Evolutionary conservation across 1,140 invertebrate genomes (phyloP).

Genomic region (Hyles euphorbiae): DNA sequence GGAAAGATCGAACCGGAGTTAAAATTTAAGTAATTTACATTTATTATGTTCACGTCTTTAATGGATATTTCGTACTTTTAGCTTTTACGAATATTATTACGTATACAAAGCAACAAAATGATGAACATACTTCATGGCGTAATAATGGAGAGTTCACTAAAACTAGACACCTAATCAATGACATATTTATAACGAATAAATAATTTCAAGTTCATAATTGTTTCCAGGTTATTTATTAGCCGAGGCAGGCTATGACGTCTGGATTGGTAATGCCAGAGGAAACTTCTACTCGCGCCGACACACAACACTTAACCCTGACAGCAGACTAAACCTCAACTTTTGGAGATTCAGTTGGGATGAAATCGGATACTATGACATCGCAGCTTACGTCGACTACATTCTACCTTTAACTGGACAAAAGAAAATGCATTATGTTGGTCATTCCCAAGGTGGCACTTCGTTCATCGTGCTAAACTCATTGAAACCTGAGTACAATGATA

Average conservation of each 20-base stretch:
- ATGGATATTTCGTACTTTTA: too few relatives aligned
- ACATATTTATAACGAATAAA: too few relatives aligned
- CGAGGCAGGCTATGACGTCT: conserved; percentile 81
- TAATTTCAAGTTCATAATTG: neutral
- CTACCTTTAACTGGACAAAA: conserved; percentile 52
- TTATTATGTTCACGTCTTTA: too few relatives aligned
- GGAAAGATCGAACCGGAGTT: too few relatives aligned
- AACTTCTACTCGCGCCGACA: conserved; percentile 79
- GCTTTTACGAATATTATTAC: too few relatives aligned
- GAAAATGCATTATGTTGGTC: conserved; percentile 77
- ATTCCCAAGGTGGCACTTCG: conserved; percentile 80
- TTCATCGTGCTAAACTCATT: conserved; percentile 76
- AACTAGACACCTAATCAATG: too few relatives aligned
- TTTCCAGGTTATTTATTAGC: conserved; percentile 76
- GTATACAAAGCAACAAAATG: too few relatives aligned
- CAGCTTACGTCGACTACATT: conserved; percentile 70
- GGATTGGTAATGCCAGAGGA: conserved; percentile 80
- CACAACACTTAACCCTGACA: conserved; percentile 71
- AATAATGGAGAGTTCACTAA: too few relatives aligned
- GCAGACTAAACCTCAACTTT: conserved; percentile 52
- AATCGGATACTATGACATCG: conserved; percentile 71
- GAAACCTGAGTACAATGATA: conserved; percentile 78
- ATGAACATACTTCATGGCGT: too few relatives aligned
- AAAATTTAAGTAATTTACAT: too few relatives aligned
- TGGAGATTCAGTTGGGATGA: conserved; percentile 79